A percentile compares a stretch with the other conserved stretches of the same genome.
These are phyloP conservation scores for Cydia amplana DNA, from an alignment of 1,140 invertebrate species.

Conservation along the genomic window DNA sequence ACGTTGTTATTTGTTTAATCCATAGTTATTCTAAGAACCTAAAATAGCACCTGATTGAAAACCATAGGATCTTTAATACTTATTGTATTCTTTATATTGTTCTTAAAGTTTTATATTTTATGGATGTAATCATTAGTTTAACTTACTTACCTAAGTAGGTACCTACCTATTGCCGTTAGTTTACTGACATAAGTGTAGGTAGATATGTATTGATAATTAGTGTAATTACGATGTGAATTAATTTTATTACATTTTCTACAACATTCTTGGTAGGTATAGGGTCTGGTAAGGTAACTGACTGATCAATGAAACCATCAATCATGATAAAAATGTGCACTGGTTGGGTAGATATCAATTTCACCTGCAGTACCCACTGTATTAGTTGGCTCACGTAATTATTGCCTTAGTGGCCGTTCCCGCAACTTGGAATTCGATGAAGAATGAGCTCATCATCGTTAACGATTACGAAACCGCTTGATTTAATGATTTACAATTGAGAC, in stretches of 20 bases:
- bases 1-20: too few species aligned
- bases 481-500: background rate
- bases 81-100: too few species aligned
- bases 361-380: background rate
- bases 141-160: too few species aligned
- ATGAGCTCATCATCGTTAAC: conserved; percentile 16
- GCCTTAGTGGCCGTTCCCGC: background rate
- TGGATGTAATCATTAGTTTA: too few species aligned
- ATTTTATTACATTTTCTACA: background rate
- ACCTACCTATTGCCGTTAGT: too few species aligned
- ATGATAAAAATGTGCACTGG: background rate
- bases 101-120: too few species aligned
- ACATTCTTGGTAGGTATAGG: background rate
- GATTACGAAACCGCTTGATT: background rate
- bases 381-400: conserved; percentile 21
- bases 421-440: conserved; percentile 1
- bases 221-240: too few species aligned
- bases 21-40: too few species aligned
- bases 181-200: too few species aligned
- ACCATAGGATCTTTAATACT: too few species aligned
- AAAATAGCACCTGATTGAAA: too few species aligned
- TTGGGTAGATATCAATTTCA: background rate
- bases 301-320: background rate
- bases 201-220: too few species aligned
- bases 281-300: background rate